Conservation (phyloP, 1,140 invertebrate species). For the Pseudomyrmex gracilis region DNA sequence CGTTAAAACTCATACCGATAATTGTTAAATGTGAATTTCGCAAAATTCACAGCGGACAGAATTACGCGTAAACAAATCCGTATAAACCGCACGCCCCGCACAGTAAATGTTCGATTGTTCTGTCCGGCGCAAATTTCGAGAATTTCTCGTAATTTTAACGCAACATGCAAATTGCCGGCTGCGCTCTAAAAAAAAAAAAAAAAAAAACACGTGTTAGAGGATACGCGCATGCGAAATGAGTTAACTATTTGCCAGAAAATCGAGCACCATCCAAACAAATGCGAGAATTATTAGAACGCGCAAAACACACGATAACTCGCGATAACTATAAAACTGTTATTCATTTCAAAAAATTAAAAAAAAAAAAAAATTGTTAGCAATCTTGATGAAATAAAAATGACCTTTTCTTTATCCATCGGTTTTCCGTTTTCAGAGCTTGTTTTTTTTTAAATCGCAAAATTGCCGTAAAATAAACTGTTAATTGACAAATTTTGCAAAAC, state of each 20-base stretch:
- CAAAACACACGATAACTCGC: too few species aligned
- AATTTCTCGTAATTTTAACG: conserved; percentile 17
- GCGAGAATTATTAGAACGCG: too few species aligned
- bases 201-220: not conserved
- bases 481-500: not conserved
- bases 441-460: not conserved
- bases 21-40: conserved; percentile 1
- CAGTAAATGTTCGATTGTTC: conserved; percentile 26
- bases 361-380: not conserved
- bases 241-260: not conserved
- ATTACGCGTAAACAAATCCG: conserved; percentile 7
- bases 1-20: not conserved
- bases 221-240: too few species aligned
- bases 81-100: conserved; percentile 7
- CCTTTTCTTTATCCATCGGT: not conserved
- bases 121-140: conserved; percentile 17
- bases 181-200: too few species aligned
- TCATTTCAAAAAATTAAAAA: not conserved
- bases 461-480: not conserved
- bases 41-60: not conserved
- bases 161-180: conserved; percentile 36
- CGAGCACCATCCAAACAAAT: not conserved
- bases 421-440: not conserved
- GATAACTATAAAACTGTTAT: too few species aligned
- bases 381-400: not conserved